A percentile compares a stretch with the other conserved stretches of the same genome.
Evolutionary conservation across 1,140 invertebrate genomes (phyloP).

Genomic region (Rhynchophorus ferrugineus): DNA sequence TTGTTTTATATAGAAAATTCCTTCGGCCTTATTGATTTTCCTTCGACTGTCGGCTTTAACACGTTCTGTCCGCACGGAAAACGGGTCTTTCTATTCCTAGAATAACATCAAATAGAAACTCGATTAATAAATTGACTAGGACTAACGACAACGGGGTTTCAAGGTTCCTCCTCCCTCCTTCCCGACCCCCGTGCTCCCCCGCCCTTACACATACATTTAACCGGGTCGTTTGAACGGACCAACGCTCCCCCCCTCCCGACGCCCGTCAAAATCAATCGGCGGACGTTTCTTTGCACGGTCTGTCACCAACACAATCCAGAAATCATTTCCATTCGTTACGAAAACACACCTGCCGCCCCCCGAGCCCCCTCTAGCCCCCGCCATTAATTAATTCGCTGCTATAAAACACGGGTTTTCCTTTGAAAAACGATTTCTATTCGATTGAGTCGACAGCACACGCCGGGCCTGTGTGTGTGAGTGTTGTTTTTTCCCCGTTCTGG

Average conservation of each 20-base stretch:
- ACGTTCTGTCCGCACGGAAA: too few relatives aligned
- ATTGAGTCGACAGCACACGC: too few relatives aligned
- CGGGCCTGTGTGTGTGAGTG: too few relatives aligned
- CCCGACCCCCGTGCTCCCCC: background rate
- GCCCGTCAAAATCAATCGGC: slow-evolving; percentile 10
- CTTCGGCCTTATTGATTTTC: too few relatives aligned
- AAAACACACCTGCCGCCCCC: slow-evolving; percentile 14
- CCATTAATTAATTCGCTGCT: slow-evolving; percentile 19
- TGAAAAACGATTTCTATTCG: background rate
- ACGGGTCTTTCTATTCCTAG: background rate
- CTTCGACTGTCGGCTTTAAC: too few relatives aligned
- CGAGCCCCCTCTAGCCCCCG: background rate
- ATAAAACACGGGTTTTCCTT: slow-evolving; percentile 6
- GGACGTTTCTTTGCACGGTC: slow-evolving; percentile 15
- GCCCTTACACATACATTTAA: too few relatives aligned
- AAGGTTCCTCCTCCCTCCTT: too few relatives aligned
- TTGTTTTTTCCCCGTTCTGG: too few relatives aligned
- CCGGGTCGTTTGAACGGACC: too few relatives aligned
- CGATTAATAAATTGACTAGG: background rate
- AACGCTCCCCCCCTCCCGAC: background rate
- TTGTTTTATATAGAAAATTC: too few relatives aligned
- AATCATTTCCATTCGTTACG: slow-evolving; percentile 19
- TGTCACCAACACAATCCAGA: slow-evolving; percentile 21
- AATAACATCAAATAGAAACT: background rate
- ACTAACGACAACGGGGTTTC: too few relatives aligned